These are phyloP conservation scores for Molossus alvarezi DNA, from an alignment of 2,797 vertebrate genomes.

Conservation along the genomic window DNA sequence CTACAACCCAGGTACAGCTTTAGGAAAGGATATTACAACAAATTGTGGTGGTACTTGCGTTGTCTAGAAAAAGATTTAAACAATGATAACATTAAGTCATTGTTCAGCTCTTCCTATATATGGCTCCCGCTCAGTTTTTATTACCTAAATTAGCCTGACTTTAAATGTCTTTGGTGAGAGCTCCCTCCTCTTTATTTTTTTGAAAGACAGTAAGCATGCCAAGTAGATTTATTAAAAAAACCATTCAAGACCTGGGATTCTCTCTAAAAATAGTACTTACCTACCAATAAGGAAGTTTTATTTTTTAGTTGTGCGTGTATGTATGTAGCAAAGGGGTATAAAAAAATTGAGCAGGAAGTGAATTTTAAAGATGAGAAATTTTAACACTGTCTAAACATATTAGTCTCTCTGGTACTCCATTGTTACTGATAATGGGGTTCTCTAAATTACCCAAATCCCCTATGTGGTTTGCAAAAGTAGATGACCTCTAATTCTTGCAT, in stretches of 20 bases:
- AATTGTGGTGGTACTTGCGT: slow-evolving; percentile 17
- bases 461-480: slow-evolving; percentile 25
- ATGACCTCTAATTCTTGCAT: slow-evolving; percentile 55
- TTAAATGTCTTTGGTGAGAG: slow-evolving; percentile 51
- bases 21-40: slow-evolving; percentile 65
- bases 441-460: slow-evolving; percentile 52
- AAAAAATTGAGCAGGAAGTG: not conserved
- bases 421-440: slow-evolving; percentile 30
- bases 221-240: slow-evolving; percentile 68
- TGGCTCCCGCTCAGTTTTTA: not conserved
- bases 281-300: slow-evolving; percentile 35
- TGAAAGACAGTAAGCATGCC: slow-evolving; percentile 17
- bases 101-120: not conserved
- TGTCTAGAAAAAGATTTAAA: slow-evolving; percentile 66
- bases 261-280: slow-evolving; percentile 63
- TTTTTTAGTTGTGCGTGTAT: not conserved
- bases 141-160: slow-evolving; percentile 52
- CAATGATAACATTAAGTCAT: slow-evolving; percentile 22
- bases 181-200: slow-evolving; percentile 46
- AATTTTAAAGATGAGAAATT: slow-evolving; percentile 57
- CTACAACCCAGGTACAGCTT: slow-evolving; percentile 64
- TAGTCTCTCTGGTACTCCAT: not conserved
- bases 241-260: slow-evolving; percentile 58
- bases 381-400: slow-evolving; percentile 7
- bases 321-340: not conserved